Evolutionary conservation across 35 echinoderm and acorn worm genomes (phyloP).

Genomic region (Hemicentrotus pulcherrimus): DNA sequence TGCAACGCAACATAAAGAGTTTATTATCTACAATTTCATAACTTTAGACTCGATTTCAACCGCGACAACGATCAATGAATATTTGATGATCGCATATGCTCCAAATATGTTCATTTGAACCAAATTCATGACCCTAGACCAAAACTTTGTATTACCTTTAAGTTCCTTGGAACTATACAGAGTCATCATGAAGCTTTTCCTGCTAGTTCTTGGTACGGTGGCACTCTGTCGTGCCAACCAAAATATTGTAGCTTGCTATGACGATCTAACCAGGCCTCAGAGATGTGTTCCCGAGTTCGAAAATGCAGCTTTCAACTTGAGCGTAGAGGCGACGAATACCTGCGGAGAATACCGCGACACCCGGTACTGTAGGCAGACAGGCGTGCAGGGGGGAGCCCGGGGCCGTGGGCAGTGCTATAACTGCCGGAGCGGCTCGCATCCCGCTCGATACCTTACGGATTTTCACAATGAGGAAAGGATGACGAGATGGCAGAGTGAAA

Average conservation of each 20-base stretch:
- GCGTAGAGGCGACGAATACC: constrained; percentile 86
- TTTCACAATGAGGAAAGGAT: constrained; percentile 82
- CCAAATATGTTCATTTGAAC: no score
- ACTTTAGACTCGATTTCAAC: no score
- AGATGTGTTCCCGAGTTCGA: constrained; percentile 91
- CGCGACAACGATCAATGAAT: no score
- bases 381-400: constrained; percentile 77
- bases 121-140: no score
- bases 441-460: constrained; percentile 88
- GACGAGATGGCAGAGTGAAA: constrained; percentile 99
- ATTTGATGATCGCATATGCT: no score
- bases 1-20: no score
- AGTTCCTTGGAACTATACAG: background rate
- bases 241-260: constrained; percentile 84
- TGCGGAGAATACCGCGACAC: constrained; percentile 60
- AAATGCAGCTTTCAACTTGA: constrained; percentile 93
- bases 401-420: constrained; percentile 68
- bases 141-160: no score
- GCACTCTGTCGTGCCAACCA: constrained; percentile 34
- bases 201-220: background rate
- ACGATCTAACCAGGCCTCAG: constrained; percentile 72
- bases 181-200: constrained; percentile 35
- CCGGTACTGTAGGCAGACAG: constrained; percentile 85
- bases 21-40: no score
- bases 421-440: constrained; percentile 42